Evolutionary conservation across 2,113 vertebrate genomes (phyloP).

Genomic region (Oncorhynchus keta): DNA sequence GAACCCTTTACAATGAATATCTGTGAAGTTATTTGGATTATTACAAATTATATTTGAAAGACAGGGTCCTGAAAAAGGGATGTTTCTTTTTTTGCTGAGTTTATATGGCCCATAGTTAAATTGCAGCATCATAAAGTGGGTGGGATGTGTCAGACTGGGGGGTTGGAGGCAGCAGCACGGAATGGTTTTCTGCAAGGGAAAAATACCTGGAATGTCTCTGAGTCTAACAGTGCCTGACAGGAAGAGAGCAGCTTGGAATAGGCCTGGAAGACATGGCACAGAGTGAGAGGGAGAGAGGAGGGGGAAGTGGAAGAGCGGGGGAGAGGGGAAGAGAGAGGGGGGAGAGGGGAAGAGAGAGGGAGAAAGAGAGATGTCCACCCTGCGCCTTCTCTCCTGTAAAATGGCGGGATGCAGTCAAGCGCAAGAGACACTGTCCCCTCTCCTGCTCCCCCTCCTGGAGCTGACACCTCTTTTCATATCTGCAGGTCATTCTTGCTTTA

Average conservation of each 20-base stretch:
- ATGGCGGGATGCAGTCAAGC: slow-evolving; percentile 8
- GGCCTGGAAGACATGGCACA: slow-evolving; percentile 18
- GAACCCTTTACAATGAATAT: too few species aligned
- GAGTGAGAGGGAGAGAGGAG: neutral
- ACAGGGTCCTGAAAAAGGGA: too few species aligned
- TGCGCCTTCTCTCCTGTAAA: neutral
- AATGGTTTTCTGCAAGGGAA: slow-evolving; percentile 35
- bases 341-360: slow-evolving; percentile 12
- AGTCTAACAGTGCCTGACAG: slow-evolving; percentile 50
- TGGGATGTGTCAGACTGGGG: slow-evolving; percentile 44
- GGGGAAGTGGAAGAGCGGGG: slow-evolving; percentile 3
- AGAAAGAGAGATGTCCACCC: neutral
- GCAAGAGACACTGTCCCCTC: neutral
- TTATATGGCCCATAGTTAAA: slow-evolving; percentile 32
- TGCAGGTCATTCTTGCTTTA: neutral
- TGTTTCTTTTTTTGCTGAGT: too few species aligned
- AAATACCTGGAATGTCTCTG: slow-evolving; percentile 61
- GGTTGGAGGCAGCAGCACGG: slow-evolving; percentile 42
- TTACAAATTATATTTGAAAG: too few species aligned
- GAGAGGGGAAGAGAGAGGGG: slow-evolving; percentile 15
- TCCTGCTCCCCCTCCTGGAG: neutral
- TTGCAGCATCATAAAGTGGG: slow-evolving; percentile 41
- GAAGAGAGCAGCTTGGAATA: slow-evolving; percentile 2
- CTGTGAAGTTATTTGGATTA: too few species aligned
- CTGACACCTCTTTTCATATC: neutral